phyloP scores from a whole-genome alignment of 2,113 vertebrate genomes.

The Passerina amoena region DNA sequence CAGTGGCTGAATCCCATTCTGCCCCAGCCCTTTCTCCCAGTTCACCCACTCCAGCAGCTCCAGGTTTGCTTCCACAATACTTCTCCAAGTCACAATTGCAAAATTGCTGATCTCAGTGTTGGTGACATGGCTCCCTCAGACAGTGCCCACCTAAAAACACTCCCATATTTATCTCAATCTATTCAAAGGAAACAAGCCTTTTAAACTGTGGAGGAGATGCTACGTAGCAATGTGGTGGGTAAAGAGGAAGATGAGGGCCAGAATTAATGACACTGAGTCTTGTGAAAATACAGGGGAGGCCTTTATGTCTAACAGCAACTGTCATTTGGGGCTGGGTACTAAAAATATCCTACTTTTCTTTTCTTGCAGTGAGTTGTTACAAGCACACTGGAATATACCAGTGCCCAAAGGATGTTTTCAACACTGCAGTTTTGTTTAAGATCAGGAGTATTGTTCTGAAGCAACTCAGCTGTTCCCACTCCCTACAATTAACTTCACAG shows the following conservation, averaged over 20 bases:
- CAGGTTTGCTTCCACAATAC: not conserved
- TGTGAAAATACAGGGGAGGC: not conserved
- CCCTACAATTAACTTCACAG: not conserved
- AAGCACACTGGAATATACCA: not conserved
- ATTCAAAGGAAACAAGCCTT: not conserved
- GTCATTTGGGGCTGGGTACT: not conserved
- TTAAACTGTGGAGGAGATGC: accelerated
- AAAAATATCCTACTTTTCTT: not conserved
- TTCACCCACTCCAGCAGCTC: not conserved
- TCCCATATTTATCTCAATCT: not conserved
- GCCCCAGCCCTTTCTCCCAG: not conserved
- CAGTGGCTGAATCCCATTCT: not conserved
- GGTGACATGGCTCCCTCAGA: not conserved
- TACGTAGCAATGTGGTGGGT: not conserved
- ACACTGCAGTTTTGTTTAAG: not conserved
- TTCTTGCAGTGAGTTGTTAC: not conserved
- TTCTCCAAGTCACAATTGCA: not conserved
- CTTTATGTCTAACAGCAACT: not conserved
- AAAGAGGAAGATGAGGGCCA: not conserved
- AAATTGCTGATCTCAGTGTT: not conserved
- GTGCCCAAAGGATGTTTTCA: not conserved
- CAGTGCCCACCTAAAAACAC: not conserved
- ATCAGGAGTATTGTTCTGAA: not conserved
- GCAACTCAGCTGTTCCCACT: not conserved
- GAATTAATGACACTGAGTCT: not conserved